Percentiles rank a stretch among this genome's conserved stretches.
Conservation (phyloP, 2,797 vertebrate genomes). For the Rhabdophis nuchalis region DNA sequence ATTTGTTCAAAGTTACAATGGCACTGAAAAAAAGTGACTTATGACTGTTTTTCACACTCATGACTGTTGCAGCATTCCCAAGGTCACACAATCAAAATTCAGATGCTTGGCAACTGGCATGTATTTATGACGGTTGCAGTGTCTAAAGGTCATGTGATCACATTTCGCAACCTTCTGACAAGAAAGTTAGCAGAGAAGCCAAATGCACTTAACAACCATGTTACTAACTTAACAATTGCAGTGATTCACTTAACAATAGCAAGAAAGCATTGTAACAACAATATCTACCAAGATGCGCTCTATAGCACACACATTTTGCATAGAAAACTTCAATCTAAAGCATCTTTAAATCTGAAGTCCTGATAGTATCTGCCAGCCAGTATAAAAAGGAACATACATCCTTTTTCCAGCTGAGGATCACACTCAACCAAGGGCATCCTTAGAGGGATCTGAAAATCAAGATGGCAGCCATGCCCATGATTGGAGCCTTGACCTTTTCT, state of each 20-base stretch:
- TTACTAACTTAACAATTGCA: background rate
- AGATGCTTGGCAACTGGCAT: no score
- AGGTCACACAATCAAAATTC: no score
- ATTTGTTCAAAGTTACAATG: no score
- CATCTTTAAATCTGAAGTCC: background rate
- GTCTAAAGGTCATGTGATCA: no score
- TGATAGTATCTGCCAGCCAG: background rate
- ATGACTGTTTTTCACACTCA: no score
- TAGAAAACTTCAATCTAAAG: background rate
- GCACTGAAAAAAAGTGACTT: no score
- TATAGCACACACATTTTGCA: background rate
- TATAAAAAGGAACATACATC: background rate
- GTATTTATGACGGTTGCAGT: no score
- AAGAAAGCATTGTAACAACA: background rate
- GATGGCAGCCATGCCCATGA: background rate
- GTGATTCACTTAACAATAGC: no score
- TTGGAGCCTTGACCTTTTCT: background rate
- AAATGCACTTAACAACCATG: background rate
- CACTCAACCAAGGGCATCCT: background rate
- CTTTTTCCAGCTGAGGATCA: background rate
- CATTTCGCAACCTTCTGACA: background rate
- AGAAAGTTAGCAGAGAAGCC: background rate
- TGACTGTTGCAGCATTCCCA: no score
- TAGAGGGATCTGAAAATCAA: background rate
- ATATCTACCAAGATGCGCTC: background rate